A percentile compares a stretch with the other conserved stretches of the same genome.
These are phyloP conservation scores for Spicauda simplicius DNA, from an alignment of 2,888 invertebrate species.

Conservation along the genomic window DNA sequence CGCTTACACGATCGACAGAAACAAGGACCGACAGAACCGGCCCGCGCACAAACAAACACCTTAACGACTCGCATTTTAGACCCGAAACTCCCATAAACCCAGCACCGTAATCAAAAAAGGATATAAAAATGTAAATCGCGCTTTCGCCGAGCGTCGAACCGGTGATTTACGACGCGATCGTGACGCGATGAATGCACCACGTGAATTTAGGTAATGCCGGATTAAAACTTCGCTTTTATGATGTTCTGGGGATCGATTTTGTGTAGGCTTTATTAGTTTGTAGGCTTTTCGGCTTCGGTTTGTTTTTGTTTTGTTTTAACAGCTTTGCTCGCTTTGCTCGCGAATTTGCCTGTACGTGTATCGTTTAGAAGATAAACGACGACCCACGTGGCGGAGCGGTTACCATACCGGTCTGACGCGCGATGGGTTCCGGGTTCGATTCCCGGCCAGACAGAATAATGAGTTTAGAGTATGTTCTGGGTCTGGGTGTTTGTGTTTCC, in stretches of 20 bases:
- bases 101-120: constrained; percentile 7
- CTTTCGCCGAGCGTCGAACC: constrained; percentile 43
- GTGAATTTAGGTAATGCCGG: constrained; percentile 47
- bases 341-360: too few species aligned
- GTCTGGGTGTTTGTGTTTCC: too few species aligned
- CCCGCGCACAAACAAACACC: not conserved
- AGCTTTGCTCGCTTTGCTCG: too few species aligned
- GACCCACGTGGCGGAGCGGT: too few species aligned
- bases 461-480: too few species aligned
- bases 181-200: constrained; percentile 41
- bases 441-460: too few species aligned
- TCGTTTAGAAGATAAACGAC: too few species aligned
- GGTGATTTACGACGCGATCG: constrained; percentile 43
- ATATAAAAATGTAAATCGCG: constrained; percentile 41
- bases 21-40: not conserved
- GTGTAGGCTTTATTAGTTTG: not conserved
- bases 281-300: not conserved
- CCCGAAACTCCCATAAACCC: not conserved
- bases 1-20: not conserved
- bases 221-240: constrained; percentile 9
- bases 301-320: too few species aligned
- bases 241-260: not conserved
- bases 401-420: too few species aligned
- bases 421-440: too few species aligned
- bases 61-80: not conserved